A percentile compares a stretch with the other conserved stretches of the same genome.
Conservation (phyloP, 2,888 invertebrate species). For the Lampropteryx suffumata region DNA sequence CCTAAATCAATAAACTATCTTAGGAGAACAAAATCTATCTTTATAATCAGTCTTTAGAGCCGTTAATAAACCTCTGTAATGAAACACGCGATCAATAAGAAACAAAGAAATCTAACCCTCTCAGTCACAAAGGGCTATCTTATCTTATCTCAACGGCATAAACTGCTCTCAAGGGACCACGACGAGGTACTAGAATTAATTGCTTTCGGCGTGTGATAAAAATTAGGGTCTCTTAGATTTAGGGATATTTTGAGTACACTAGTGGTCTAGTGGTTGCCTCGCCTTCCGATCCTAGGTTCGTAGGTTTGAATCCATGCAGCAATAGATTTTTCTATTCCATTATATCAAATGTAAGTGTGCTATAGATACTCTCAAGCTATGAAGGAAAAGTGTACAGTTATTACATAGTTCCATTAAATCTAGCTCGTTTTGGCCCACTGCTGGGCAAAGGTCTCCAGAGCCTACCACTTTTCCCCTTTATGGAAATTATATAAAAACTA, state of each 20-base stretch:
- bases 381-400: too few species aligned
- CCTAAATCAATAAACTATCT: too few species aligned
- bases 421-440: too few species aligned
- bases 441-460: too few species aligned
- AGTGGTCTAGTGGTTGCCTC: background rate
- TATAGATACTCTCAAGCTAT: too few species aligned
- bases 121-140: conserved; percentile 4
- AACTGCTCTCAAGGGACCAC: conserved; percentile 9
- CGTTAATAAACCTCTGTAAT: background rate
- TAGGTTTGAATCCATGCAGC: background rate
- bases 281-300: too few species aligned
- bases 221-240: background rate
- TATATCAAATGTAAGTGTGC: too few species aligned
- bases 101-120: conserved; percentile 4
- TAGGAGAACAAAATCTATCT: too few species aligned
- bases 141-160: conserved; percentile 11
- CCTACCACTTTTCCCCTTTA: too few species aligned
- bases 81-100: conserved; percentile 5
- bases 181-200: conserved; percentile 11
- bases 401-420: too few species aligned
- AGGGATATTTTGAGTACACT: background rate
- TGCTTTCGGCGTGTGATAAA: conserved; percentile 2
- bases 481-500: background rate
- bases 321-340: background rate
- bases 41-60: too few species aligned